A percentile compares a stretch with the other conserved stretches of the same genome.
phyloP scores from a whole-genome alignment of 2,888 invertebrate genomes.

The Drosophila subsilvestris region DNA sequence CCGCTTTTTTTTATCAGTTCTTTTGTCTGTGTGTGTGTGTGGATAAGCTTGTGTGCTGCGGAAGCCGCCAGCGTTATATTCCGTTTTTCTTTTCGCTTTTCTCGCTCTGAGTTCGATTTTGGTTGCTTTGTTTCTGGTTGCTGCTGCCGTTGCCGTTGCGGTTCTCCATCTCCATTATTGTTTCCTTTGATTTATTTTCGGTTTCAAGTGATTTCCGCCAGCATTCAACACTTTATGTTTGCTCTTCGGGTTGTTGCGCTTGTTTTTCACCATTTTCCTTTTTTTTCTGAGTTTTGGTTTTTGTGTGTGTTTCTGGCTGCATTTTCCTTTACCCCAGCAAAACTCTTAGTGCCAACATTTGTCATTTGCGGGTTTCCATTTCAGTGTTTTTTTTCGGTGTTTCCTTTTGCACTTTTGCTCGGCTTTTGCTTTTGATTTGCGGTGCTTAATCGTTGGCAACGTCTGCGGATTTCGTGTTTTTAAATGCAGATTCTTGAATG shows the following conservation, averaged over 20 bases:
- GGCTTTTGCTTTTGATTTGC: conserved; percentile 73
- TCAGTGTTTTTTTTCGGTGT: conserved; percentile 30
- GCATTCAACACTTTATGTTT: conserved; percentile 75
- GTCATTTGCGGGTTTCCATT: conserved; percentile 42
- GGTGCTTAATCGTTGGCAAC: conserved; percentile 72
- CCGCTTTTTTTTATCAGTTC: conserved; percentile 39
- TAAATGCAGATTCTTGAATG: conserved; percentile 50
- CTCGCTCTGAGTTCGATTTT: conserved; percentile 32
- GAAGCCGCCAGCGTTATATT: conserved; percentile 60
- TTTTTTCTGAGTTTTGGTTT: conserved; percentile 7
- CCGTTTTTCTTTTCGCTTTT: conserved; percentile 31
- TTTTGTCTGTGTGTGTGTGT: conserved; percentile 12
- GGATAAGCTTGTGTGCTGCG: conserved; percentile 23
- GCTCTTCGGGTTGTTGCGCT: conserved; percentile 47
- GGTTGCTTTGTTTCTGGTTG: conserved; percentile 37
- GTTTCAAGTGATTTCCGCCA: conserved; percentile 79
- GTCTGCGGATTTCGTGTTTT: conserved; percentile 57
- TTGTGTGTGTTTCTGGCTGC: conserved; percentile 24
- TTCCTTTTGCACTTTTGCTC: conserved; percentile 38
- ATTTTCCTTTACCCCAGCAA: conserved; percentile 19
- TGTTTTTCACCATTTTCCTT: conserved; percentile 20
- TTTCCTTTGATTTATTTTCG: conserved; percentile 74
- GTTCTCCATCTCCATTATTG: conserved; percentile 58
- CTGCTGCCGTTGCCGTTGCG: conserved; percentile 5
- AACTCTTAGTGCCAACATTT: conserved; percentile 56